Conservation (phyloP, 2,113 vertebrate genomes). For the Scatophagus argus region DNA sequence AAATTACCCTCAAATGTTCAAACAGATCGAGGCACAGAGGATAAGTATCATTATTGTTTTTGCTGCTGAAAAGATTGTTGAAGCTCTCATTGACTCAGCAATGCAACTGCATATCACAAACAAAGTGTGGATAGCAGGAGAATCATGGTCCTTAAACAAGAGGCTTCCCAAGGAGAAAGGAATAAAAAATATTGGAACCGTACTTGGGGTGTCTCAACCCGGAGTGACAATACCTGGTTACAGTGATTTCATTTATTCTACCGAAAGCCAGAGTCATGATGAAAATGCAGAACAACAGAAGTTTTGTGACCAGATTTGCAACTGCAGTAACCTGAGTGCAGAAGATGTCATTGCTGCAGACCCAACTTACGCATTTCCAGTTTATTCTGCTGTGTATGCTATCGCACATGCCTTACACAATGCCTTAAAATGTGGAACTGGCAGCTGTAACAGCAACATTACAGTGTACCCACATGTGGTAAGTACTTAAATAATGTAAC, state of each 20-base stretch:
- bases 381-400: constrained; percentile 83
- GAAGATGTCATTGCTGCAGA: constrained; percentile 19
- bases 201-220: constrained; percentile 82
- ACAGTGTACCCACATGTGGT: constrained; percentile 80
- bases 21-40: constrained; percentile 59
- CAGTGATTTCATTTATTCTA: constrained; percentile 65
- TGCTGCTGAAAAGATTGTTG: constrained; percentile 1
- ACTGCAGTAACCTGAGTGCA: constrained; percentile 42
- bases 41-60: constrained; percentile 76
- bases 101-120: constrained; percentile 77
- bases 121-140: constrained; percentile 88
- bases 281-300: neutral
- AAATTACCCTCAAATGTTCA: constrained; percentile 41
- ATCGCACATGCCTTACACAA: constrained; percentile 86
- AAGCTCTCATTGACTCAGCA: constrained; percentile 77
- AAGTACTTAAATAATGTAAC: neutral
- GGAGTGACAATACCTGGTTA: constrained; percentile 74
- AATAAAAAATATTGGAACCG: constrained; percentile 76
- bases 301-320: constrained; percentile 79
- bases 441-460: constrained; percentile 74
- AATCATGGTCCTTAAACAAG: constrained; percentile 83
- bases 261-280: neutral
- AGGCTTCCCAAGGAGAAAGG: constrained; percentile 70
- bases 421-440: constrained; percentile 80
- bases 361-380: constrained; percentile 72